A percentile compares a stretch with the other conserved stretches of the same genome.
phyloP scores from a whole-genome alignment of 2,797 vertebrate species.

The Pseudochaenichthys georgianus region DNA sequence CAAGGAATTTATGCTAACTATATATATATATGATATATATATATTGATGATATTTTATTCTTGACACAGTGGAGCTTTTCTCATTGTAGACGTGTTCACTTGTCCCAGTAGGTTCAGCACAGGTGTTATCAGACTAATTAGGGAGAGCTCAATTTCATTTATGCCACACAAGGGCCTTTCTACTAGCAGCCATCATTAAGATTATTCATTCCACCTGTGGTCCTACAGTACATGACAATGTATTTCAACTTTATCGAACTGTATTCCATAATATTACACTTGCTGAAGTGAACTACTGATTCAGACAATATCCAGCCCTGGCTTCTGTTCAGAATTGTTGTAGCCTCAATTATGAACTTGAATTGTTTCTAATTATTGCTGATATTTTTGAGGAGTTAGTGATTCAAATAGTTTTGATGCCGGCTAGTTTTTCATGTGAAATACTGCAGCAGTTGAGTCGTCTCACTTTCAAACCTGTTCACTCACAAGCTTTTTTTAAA shows the following conservation, averaged over 20 bases:
- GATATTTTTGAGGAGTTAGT: not conserved
- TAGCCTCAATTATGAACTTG: not conserved
- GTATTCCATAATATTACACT: not conserved
- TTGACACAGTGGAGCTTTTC: not conserved
- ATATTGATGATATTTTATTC: not conserved
- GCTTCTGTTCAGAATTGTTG: not conserved
- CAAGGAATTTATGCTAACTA: not conserved
- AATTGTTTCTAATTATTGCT: not conserved
- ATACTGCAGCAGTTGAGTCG: not conserved
- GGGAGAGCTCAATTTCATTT: not conserved
- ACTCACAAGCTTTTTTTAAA: not conserved
- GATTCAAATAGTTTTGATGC: not conserved
- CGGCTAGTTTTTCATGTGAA: not conserved
- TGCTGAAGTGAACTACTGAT: not conserved
- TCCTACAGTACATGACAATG: not conserved
- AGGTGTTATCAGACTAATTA: conserved; percentile 27
- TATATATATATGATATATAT: too few species aligned
- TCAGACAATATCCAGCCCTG: not conserved
- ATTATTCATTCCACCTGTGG: not conserved
- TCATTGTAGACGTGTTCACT: not conserved
- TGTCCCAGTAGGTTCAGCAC: not conserved
- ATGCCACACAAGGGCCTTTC: not conserved
- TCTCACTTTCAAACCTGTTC: not conserved
- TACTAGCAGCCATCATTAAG: not conserved
- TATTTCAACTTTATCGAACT: not conserved